These are phyloP conservation scores for Sinodicranocentrus sp. DNA, from an alignment of 2,888 invertebrate species.

Conservation along the genomic window DNA sequence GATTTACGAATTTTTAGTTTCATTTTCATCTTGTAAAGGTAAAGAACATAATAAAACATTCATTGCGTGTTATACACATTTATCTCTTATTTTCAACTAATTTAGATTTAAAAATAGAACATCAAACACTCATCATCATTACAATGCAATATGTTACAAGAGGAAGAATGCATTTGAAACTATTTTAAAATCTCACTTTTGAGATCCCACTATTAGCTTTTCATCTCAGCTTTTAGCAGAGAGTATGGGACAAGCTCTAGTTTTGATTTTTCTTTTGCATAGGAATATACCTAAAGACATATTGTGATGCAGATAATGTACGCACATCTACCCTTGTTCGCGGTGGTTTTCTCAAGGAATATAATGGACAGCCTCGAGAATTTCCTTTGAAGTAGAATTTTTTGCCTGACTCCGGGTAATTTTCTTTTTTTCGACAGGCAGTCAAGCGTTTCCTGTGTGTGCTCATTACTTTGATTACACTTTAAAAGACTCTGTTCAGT, in stretches of 20 bases:
- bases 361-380: conserved; percentile 12
- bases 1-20: conserved; percentile 7
- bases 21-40: conserved; percentile 23
- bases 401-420: conserved; percentile 62
- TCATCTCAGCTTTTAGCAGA: background rate
- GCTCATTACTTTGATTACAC: conserved; percentile 58
- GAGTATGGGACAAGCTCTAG: conserved; percentile 42
- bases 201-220: conserved; percentile 13
- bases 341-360: conserved; percentile 25
- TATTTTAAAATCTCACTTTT: background rate
- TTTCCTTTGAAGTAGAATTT: conserved; percentile 18
- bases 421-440: conserved; percentile 55
- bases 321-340: conserved; percentile 30
- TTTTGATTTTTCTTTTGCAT: conserved; percentile 37
- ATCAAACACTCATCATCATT: conserved; percentile 23
- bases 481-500: conserved; percentile 25
- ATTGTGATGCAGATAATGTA: background rate
- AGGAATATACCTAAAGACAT: background rate
- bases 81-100: conserved; percentile 9
- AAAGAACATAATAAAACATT: background rate
- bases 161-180: conserved; percentile 2
- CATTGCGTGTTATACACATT: background rate
- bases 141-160: background rate
- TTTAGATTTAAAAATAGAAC: conserved; percentile 25
- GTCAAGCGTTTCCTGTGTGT: conserved; percentile 62